Percentiles rank a stretch among this genome's conserved stretches.
These are phyloP conservation scores for Eucera pruinosa DNA, from an alignment of 2,888 invertebrate genomes.

Conservation along the genomic window DNA sequence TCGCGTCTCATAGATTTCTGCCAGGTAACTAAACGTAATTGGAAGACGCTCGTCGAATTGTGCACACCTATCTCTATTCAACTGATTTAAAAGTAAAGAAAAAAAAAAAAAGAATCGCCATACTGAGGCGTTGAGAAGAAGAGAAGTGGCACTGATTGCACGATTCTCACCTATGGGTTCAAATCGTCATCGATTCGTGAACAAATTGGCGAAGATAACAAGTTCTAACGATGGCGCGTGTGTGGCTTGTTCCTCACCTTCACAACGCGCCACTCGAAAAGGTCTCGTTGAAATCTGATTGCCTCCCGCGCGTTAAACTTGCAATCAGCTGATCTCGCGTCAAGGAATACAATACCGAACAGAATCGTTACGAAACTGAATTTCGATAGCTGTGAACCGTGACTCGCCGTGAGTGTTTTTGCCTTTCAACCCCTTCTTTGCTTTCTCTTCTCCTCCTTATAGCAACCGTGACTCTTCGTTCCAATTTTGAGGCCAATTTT, in stretches of 20 bases:
- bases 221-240: constrained; percentile 1
- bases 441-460: constrained; percentile 15
- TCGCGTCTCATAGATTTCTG: too few species aligned
- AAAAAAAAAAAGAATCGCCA: neutral
- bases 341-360: constrained; percentile 48
- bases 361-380: constrained; percentile 43
- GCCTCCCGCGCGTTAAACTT: constrained; percentile 51
- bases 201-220: constrained; percentile 30
- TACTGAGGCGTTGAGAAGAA: neutral
- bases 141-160: neutral
- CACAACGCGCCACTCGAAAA: constrained; percentile 17
- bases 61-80: too few species aligned
- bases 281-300: constrained; percentile 57
- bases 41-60: too few species aligned
- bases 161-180: neutral
- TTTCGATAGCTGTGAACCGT: constrained; percentile 55
- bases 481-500: neutral
- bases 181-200: constrained; percentile 2
- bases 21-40: too few species aligned
- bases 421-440: constrained; percentile 32
- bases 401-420: constrained; percentile 25
- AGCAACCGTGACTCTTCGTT: neutral
- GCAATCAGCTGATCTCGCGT: constrained; percentile 48
- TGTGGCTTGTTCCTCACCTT: constrained; percentile 1
- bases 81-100: too few species aligned